A percentile compares a stretch with the other conserved stretches of the same genome.
These are phyloP conservation scores for Thyatira batis DNA, from an alignment of 2,888 invertebrate genomes.

Conservation along the genomic window DNA sequence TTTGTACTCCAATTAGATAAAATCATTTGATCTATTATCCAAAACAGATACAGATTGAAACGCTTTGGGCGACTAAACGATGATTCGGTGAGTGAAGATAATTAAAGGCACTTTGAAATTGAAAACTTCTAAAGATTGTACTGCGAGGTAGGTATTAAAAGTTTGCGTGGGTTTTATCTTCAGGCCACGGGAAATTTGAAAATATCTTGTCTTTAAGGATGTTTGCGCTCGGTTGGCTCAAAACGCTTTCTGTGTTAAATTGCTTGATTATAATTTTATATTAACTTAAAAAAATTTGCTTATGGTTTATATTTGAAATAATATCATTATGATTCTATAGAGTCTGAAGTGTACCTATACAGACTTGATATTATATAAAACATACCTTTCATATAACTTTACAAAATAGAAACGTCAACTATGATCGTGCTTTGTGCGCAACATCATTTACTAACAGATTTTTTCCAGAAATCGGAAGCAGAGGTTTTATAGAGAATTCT, in stretches of 20 bases:
- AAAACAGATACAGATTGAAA: conserved; percentile 39
- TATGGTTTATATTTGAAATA: too few relatives aligned
- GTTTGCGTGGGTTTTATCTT: conserved; percentile 47
- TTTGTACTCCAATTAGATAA: conserved; percentile 52
- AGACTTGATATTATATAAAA: too few relatives aligned
- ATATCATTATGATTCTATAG: too few relatives aligned
- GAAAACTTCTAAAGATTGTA: conserved; percentile 31
- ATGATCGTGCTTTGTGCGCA: too few relatives aligned
- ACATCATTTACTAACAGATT: too few relatives aligned
- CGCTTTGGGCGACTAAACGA: conserved; percentile 32
- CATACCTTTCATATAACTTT: too few relatives aligned
- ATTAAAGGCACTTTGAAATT: conserved; percentile 45
- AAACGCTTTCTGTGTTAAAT: conserved; percentile 2
- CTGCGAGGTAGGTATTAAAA: conserved; percentile 32
- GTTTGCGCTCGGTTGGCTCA: conserved; percentile 18
- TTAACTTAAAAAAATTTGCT: not conserved
- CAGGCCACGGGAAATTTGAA: conserved; percentile 33
- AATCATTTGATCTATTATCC: conserved; percentile 47
- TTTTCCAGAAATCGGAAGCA: too few relatives aligned
- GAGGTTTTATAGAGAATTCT: too few relatives aligned
- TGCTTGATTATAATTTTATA: conserved; percentile 4
- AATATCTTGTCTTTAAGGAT: conserved; percentile 35
- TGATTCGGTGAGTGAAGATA: conserved; percentile 33
- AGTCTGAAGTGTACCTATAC: too few relatives aligned
- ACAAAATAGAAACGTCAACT: too few relatives aligned